Evolutionary conservation across 2,797 vertebrate genomes (phyloP).

Genomic region (Schizopygopsis pylzovi): DNA sequence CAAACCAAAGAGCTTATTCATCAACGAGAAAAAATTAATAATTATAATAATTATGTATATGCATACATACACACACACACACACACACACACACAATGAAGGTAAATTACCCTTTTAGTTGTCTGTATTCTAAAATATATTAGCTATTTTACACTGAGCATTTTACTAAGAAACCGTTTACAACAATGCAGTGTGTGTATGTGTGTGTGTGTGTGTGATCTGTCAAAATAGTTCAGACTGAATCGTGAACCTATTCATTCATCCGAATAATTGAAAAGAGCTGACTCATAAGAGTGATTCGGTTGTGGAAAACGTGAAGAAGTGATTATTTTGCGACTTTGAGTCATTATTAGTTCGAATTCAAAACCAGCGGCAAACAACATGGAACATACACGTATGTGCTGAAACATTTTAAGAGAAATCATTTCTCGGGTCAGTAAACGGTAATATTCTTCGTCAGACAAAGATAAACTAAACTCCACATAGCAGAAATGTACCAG

Average conservation of each 20-base stretch:
- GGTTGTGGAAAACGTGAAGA: background rate
- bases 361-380: background rate
- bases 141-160: background rate
- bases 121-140: background rate
- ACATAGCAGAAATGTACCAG: background rate
- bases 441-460: background rate
- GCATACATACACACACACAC: no score
- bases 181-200: background rate
- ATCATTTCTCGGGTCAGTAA: background rate
- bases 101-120: background rate
- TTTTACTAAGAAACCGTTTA: background rate
- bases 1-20: background rate
- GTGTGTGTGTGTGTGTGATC: background rate
- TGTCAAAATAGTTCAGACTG: background rate
- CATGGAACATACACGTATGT: background rate
- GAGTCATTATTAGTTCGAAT: background rate
- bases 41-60: no score
- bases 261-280: background rate
- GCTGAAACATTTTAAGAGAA: background rate
- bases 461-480: background rate
- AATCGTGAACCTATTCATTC: background rate
- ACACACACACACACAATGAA: no score
- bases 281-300: background rate
- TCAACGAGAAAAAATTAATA: no score
- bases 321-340: background rate